Percentiles rank a stretch among this genome's conserved stretches.
These are phyloP conservation scores for Didymodactylos carnosus DNA, from an alignment of 2,888 invertebrate genomes.

Conservation along the genomic window DNA sequence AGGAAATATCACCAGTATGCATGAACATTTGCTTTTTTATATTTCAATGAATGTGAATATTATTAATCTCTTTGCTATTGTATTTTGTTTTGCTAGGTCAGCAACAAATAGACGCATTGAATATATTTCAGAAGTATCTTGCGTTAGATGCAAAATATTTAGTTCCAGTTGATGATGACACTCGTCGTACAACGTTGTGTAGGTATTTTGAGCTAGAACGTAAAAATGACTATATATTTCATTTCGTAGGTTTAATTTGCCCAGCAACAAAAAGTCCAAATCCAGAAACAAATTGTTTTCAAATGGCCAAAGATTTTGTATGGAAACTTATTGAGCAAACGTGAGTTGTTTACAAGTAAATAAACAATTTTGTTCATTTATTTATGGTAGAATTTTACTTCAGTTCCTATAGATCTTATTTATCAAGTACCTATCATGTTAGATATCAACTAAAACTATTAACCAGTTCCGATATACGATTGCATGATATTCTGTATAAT, in stretches of 20 bases:
- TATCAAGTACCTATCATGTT: not conserved
- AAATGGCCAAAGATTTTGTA: not conserved
- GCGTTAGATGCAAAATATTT: not conserved
- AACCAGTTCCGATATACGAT: not conserved
- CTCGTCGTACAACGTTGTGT: not conserved
- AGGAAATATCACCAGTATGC: too few species aligned
- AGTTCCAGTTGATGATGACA: not conserved
- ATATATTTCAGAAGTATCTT: not conserved
- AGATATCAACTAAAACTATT: not conserved
- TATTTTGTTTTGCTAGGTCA: too few species aligned
- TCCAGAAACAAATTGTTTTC: not conserved
- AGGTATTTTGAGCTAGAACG: too few species aligned
- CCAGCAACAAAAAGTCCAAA: not conserved
- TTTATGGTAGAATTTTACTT: too few species aligned
- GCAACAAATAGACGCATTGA: not conserved
- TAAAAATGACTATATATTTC: too few species aligned
- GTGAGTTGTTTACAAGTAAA: not conserved
- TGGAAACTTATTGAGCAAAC: not conserved
- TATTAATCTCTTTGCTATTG: too few species aligned
- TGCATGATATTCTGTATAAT: not conserved
- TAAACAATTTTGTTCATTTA: too few species aligned
- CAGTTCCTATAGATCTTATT: not conserved
- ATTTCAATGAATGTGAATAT: too few species aligned
- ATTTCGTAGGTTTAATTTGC: not conserved
- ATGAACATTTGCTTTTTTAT: too few species aligned